A percentile compares a stretch with the other conserved stretches of the same genome.
These are phyloP conservation scores for Vollenhovia emeryi DNA, from an alignment of 1,140 invertebrate species.

Conservation along the genomic window DNA sequence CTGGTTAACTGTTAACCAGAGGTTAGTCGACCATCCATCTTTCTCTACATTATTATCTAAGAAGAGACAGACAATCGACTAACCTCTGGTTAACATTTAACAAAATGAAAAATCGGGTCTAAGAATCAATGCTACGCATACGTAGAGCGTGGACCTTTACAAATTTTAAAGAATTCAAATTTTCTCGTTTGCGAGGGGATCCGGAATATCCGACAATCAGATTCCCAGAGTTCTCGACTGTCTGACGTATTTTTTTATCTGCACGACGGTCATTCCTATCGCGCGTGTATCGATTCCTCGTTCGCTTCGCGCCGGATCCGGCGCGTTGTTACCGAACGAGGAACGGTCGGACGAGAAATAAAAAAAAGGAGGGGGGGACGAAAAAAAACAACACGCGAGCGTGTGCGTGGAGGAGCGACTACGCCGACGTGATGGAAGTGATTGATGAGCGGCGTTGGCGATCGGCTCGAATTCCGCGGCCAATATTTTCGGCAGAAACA, in stretches of 20 bases:
- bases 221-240: constrained; percentile 1
- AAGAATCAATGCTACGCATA: background rate
- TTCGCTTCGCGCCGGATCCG: constrained; percentile 31
- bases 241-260: constrained; percentile 41
- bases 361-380: background rate
- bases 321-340: constrained; percentile 55
- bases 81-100: too few species aligned
- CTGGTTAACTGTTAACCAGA: too few species aligned
- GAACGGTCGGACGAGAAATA: constrained; percentile 14
- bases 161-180: background rate
- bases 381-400: constrained; percentile 40
- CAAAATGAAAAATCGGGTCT: too few species aligned
- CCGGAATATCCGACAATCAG: constrained; percentile 1
- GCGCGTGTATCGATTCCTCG: constrained; percentile 66
- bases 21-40: too few species aligned
- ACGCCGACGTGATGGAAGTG: constrained; percentile 66
- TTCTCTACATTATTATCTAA: too few species aligned
- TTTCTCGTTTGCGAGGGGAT: background rate
- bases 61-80: too few species aligned
- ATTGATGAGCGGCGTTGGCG: constrained; percentile 71
- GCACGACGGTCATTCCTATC: constrained; percentile 14
- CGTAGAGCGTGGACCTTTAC: background rate
- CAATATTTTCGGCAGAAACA: constrained; percentile 67
- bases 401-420: constrained; percentile 27
- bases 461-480: constrained; percentile 68